phyloP scores from a whole-genome alignment of 2,113 vertebrate species.

The Grantiella picta region DNA sequence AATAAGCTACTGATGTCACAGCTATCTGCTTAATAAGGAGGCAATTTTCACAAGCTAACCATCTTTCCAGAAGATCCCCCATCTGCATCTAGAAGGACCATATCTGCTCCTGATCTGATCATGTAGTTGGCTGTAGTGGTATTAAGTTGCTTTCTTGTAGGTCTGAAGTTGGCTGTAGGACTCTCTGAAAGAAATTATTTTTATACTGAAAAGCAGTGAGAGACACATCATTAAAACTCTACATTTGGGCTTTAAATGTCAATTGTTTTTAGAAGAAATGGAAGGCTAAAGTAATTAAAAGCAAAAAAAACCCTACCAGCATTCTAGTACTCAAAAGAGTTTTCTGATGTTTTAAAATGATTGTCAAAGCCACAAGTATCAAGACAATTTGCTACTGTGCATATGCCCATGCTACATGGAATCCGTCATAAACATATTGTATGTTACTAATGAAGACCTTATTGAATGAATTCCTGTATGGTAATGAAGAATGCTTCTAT shows the following conservation, averaged over 20 bases:
- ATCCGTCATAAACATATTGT: not conserved
- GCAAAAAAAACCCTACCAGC: not conserved
- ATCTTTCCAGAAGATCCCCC: not conserved
- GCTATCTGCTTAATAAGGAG: not conserved
- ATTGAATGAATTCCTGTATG: not conserved
- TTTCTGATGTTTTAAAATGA: slow-evolving; percentile 48
- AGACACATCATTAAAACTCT: not conserved
- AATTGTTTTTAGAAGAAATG: not conserved
- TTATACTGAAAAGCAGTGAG: not conserved
- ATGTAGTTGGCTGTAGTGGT: not conserved
- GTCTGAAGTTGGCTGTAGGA: not conserved
- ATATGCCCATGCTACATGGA: not conserved
- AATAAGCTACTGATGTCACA: not conserved
- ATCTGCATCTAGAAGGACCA: not conserved
- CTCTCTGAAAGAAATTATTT: not conserved
- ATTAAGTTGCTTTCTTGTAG: not conserved
- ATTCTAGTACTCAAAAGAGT: not conserved
- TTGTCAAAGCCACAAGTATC: slow-evolving; percentile 19
- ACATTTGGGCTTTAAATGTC: not conserved
- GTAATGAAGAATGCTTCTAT: not conserved
- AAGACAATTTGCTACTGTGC: not conserved
- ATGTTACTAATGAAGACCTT: not conserved
- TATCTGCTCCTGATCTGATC: not conserved
- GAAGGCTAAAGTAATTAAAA: not conserved
- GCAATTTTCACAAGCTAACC: not conserved